These are phyloP conservation scores for Neolamprologus variostigma DNA, from an alignment of 2,113 vertebrate genomes.

Conservation along the genomic window DNA sequence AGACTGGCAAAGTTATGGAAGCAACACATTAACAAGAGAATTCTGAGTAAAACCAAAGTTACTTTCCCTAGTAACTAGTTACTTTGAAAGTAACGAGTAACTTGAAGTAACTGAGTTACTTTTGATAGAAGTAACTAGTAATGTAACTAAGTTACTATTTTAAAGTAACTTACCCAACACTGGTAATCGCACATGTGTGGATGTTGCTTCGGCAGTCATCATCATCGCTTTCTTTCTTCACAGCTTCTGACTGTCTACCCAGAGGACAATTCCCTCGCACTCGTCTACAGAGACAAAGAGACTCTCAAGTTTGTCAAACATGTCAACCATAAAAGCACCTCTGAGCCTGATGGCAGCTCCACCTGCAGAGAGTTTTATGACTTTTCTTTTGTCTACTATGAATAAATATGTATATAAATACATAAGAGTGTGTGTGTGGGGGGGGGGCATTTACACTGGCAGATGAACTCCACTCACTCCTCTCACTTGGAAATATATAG, in stretches of 20 bases:
- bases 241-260: conserved; percentile 90
- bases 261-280: conserved; percentile 88
- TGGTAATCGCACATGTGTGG: not conserved
- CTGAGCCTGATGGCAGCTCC: conserved; percentile 30
- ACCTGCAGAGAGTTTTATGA: conserved; percentile 77
- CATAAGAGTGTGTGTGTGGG: not conserved
- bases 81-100: too few relatives aligned
- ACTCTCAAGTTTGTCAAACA: conserved; percentile 95
- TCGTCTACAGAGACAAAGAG: conserved; percentile 93
- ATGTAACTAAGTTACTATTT: too few relatives aligned
- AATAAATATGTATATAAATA: conserved; percentile 66
- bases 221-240: not conserved
- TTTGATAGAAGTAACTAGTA: too few relatives aligned
- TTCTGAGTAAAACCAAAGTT: too few relatives aligned
- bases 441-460: not conserved
- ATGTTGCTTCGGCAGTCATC: not conserved
- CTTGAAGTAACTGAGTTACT: too few relatives aligned
- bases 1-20: too few relatives aligned
- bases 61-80: too few relatives aligned
- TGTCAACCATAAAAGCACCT: conserved; percentile 79
- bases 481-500: not conserved
- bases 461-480: not conserved
- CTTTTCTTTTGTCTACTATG: conserved; percentile 91
- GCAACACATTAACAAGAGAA: too few relatives aligned
- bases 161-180: too few relatives aligned